Evolutionary conservation across 30 jellyfish, hydroid and myxozoan genomes (phyloP).

Genomic region (Mastigias papua): DNA sequence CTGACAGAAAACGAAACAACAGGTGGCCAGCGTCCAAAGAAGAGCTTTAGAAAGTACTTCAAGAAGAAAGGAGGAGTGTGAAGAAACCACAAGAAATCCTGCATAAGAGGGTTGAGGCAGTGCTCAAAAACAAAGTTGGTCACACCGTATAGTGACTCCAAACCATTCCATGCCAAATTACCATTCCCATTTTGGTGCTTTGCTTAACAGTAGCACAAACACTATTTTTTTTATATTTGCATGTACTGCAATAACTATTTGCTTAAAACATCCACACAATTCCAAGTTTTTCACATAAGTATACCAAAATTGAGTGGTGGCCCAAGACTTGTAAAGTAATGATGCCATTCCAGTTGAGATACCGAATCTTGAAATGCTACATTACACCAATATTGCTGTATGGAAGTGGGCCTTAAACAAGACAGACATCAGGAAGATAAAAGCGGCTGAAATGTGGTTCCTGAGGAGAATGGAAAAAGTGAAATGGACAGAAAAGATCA

Average conservation of each 20-base stretch:
- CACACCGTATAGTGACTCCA: background rate
- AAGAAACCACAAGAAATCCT: background rate
- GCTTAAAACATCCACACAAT: background rate
- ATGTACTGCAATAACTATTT: background rate
- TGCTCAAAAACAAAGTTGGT: background rate
- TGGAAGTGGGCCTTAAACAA: too few relatives aligned
- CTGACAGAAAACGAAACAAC: background rate
- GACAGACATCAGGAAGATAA: too few relatives aligned
- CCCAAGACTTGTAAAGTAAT: background rate
- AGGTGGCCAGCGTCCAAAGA: background rate
- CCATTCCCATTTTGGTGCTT: background rate
- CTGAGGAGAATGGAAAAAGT: too few relatives aligned
- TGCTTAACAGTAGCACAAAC: too few relatives aligned
- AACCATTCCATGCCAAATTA: too few relatives aligned
- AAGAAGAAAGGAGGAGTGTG: background rate
- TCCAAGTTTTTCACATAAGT: background rate
- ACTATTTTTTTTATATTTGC: background rate
- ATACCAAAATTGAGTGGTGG: background rate
- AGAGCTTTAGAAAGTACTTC: background rate
- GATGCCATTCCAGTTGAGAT: too few relatives aligned
- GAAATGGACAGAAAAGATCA: too few relatives aligned
- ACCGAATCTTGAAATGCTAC: too few relatives aligned
- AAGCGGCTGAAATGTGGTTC: too few relatives aligned
- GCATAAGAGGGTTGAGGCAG: background rate
- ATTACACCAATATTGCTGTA: too few relatives aligned